These are phyloP conservation scores for Micropterix aruncella DNA, from an alignment of 2,888 invertebrate genomes.

Conservation along the genomic window DNA sequence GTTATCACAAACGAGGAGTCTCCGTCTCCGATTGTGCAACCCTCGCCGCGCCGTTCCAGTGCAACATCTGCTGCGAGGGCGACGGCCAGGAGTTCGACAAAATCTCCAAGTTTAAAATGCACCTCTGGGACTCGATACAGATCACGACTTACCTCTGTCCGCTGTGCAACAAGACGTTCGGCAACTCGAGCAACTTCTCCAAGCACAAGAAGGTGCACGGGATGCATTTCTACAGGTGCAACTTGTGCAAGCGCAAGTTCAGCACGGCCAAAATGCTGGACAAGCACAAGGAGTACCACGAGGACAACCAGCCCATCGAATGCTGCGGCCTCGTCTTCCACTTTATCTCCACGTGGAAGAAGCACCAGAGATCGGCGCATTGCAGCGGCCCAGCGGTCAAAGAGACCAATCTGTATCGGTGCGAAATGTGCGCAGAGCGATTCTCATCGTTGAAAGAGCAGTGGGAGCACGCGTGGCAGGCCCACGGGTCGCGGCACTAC, in stretches of 20 bases:
- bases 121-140: not conserved
- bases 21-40: not conserved
- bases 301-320: not conserved
- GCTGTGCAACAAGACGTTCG: not conserved
- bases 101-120: not conserved
- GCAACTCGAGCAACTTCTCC: not conserved
- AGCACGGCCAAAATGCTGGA: not conserved
- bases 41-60: not conserved
- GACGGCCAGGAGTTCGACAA: not conserved
- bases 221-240: not conserved
- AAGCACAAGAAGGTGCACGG: not conserved
- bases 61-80: not conserved
- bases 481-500: not conserved
- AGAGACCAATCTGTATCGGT: not conserved
- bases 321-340: not conserved
- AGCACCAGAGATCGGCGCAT: not conserved
- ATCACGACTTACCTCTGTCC: not conserved
- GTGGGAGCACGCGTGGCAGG: not conserved
- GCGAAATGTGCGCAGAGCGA: not conserved
- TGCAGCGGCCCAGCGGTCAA: not conserved
- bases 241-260: not conserved
- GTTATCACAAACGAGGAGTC: too few relatives aligned
- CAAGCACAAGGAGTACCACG: not conserved
- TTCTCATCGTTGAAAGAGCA: not conserved
- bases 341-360: not conserved